A percentile compares a stretch with the other conserved stretches of the same genome.
Evolutionary conservation across 1,140 invertebrate species (phyloP).

Genomic region (Planococcus citri): DNA sequence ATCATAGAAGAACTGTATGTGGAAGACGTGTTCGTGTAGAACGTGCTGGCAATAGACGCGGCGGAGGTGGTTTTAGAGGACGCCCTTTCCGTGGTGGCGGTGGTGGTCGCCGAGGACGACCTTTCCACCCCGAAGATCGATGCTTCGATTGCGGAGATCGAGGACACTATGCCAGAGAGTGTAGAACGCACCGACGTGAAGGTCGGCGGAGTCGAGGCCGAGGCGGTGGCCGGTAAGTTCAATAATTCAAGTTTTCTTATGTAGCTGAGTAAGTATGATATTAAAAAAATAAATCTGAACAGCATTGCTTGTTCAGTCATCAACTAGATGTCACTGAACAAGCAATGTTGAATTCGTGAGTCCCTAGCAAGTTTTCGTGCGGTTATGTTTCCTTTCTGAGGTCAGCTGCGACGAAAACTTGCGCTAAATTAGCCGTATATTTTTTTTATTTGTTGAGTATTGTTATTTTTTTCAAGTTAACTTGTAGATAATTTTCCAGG

Average conservation of each 20-base stretch:
- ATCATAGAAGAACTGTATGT: constrained; percentile 54
- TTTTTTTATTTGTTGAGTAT: background rate
- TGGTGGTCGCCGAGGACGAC: constrained; percentile 41
- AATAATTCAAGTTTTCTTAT: background rate
- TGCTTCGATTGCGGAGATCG: constrained; percentile 87
- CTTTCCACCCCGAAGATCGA: constrained; percentile 68
- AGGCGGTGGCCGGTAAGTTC: constrained; percentile 35
- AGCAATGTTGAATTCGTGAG: background rate
- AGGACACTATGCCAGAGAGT: constrained; percentile 84
- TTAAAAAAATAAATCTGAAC: too few relatives aligned
- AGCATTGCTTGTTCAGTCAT: too few relatives aligned
- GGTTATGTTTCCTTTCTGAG: too few relatives aligned
- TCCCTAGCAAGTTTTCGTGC: background rate
- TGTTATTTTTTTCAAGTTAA: constrained; percentile 16
- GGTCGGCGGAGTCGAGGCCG: constrained; percentile 31
- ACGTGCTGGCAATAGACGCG: constrained; percentile 68
- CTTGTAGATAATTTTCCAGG: constrained; percentile 17
- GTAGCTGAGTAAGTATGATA: too few relatives aligned
- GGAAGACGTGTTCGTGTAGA: constrained; percentile 83
- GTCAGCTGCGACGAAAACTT: background rate
- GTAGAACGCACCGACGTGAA: too few relatives aligned
- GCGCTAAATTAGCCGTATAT: background rate
- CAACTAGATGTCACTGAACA: background rate
- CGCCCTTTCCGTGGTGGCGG: constrained; percentile 38
- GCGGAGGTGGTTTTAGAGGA: constrained; percentile 42